These are phyloP conservation scores for Lasioglossum zephyrum DNA, from an alignment of 2,888 invertebrate genomes.

Conservation along the genomic window DNA sequence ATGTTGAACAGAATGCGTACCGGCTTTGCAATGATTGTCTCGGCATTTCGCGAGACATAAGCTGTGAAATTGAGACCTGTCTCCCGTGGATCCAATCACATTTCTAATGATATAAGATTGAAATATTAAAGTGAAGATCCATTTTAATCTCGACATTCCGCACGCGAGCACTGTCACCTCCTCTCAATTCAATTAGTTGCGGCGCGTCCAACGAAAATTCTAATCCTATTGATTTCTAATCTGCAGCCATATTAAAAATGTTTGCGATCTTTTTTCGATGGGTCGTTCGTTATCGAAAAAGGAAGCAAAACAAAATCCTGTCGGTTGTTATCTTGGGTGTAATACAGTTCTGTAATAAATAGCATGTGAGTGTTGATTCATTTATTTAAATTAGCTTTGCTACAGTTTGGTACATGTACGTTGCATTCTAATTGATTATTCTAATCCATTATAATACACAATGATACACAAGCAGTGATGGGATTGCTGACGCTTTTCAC, in stretches of 20 bases:
- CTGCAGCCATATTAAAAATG: neutral
- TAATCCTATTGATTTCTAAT: constrained; percentile 5
- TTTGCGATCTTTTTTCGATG: too few species aligned
- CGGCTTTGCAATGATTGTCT: constrained; percentile 85
- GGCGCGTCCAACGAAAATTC: neutral
- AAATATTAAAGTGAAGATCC: constrained; percentile 43
- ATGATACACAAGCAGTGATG: too few species aligned
- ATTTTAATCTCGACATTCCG: constrained; percentile 51
- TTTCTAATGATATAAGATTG: constrained; percentile 44
- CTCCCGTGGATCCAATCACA: constrained; percentile 84
- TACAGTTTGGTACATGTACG: neutral
- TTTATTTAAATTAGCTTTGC: neutral
- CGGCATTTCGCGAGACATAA: constrained; percentile 86
- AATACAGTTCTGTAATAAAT: too few species aligned
- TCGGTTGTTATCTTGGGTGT: too few species aligned
- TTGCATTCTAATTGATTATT: too few species aligned
- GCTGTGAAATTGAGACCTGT: constrained; percentile 86
- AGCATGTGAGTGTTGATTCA: neutral
- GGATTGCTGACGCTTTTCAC: too few species aligned
- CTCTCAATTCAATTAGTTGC: constrained; percentile 28
- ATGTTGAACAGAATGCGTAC: constrained; percentile 79
- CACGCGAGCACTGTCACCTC: neutral
- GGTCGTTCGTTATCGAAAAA: too few species aligned
- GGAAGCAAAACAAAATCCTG: too few species aligned
- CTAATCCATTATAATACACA: too few species aligned